Conservation (phyloP, 2,888 invertebrate genomes). For the Ormyrus nitidulus region DNA sequence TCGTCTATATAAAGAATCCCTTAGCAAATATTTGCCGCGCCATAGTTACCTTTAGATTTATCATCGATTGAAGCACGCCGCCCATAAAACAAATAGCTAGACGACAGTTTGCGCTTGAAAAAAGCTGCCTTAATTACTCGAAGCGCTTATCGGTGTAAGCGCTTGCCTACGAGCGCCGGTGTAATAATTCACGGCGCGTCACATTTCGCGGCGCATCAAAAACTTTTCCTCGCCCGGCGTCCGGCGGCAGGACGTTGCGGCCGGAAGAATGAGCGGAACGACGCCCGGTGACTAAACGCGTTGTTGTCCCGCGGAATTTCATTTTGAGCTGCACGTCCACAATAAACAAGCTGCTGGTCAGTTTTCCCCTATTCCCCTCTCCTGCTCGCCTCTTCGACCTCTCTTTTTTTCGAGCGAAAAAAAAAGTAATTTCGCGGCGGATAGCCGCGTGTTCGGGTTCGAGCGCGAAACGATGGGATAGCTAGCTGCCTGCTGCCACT, state of each 20-base stretch:
- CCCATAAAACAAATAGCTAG: neutral
- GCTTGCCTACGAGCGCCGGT: neutral
- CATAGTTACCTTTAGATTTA: too few species aligned
- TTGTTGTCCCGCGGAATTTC: constrained; percentile 30
- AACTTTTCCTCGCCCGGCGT: constrained; percentile 17
- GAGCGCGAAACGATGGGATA: too few species aligned
- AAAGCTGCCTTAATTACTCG: constrained; percentile 14
- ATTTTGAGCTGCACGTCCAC: constrained; percentile 22
- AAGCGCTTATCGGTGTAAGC: neutral
- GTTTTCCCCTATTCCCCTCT: neutral
- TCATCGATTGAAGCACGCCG: too few species aligned
- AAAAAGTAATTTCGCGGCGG: constrained; percentile 6
- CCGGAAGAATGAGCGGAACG: constrained; percentile 9
- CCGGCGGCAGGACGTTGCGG: neutral
- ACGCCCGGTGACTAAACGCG: neutral
- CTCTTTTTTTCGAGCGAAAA: neutral
- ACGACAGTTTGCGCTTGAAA: neutral
- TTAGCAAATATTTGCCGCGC: too few species aligned
- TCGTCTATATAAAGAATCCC: too few species aligned
- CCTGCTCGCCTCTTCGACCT: neutral
- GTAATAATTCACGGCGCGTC: constrained; percentile 17
- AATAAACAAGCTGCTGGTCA: constrained; percentile 30
- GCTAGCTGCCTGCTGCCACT: too few species aligned
- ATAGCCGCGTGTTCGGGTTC: neutral
- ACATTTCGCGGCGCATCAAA: constrained; percentile 5